Evolutionary conservation across 2,888 invertebrate species (phyloP).

Genomic region (Morpho deidamia): DNA sequence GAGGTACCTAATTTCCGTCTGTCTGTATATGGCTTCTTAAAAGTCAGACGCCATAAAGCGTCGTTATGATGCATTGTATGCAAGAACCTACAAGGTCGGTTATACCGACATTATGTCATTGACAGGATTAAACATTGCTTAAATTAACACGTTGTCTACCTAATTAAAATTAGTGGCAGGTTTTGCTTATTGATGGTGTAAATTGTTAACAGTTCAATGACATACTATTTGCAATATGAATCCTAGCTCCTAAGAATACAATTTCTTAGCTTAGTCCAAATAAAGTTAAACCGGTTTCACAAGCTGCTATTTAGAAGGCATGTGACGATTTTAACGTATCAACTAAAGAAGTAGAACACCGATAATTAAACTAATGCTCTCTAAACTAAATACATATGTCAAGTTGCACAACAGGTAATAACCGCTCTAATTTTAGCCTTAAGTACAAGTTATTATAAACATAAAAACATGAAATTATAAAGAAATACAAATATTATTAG

Average conservation of each 20-base stretch:
- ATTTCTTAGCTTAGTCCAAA: background rate
- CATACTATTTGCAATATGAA: background rate
- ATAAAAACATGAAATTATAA: background rate
- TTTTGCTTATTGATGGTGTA: background rate
- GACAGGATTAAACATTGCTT: constrained; percentile 39
- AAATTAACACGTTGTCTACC: constrained; percentile 19
- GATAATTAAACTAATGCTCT: constrained; percentile 26
- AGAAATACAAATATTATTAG: too few relatives aligned
- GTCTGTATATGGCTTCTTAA: constrained; percentile 4
- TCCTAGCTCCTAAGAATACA: background rate
- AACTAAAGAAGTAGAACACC: constrained; percentile 22
- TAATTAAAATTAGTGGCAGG: constrained; percentile 10
- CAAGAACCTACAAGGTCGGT: constrained; percentile 38
- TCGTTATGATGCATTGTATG: constrained; percentile 47
- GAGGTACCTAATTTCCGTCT: constrained; percentile 11
- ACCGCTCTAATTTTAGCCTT: background rate
- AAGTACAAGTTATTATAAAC: background rate
- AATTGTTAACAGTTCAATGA: background rate
- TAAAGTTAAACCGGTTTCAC: constrained; percentile 16
- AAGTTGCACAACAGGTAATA: constrained; percentile 1
- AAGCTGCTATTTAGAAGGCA: constrained; percentile 41
- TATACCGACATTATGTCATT: constrained; percentile 44
- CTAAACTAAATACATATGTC: constrained; percentile 10
- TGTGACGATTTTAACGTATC: constrained; percentile 51
- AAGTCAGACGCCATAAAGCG: constrained; percentile 1